A percentile compares a stretch with the other conserved stretches of the same genome.
These are phyloP conservation scores for Hypercompe scribonia DNA, from an alignment of 2,888 invertebrate species.

Conservation along the genomic window DNA sequence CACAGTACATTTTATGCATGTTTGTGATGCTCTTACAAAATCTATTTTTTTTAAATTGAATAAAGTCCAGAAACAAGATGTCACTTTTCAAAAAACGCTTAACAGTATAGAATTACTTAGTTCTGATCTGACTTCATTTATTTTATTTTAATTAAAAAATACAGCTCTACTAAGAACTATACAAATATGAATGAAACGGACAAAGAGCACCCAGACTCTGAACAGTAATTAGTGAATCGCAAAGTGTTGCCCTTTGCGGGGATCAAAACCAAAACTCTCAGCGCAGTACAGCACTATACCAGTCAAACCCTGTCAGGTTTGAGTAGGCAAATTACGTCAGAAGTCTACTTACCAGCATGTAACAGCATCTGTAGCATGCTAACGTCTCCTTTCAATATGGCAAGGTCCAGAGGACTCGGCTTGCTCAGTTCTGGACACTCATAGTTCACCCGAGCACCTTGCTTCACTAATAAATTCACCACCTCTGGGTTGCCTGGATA, in stretches of 20 bases:
- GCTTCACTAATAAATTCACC: constrained; percentile 93
- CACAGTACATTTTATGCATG: too few relatives aligned
- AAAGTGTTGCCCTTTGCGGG: too few relatives aligned
- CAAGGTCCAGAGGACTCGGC: constrained; percentile 94
- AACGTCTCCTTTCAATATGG: constrained; percentile 93
- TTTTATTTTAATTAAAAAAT: too few relatives aligned
- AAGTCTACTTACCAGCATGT: constrained; percentile 85
- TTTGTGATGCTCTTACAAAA: too few relatives aligned
- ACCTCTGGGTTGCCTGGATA: constrained; percentile 87
- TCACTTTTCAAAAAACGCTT: too few relatives aligned
- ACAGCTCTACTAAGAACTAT: too few relatives aligned
- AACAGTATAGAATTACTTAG: too few relatives aligned
- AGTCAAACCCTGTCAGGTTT: not conserved
- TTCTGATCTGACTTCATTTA: too few relatives aligned
- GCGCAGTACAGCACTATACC: not conserved
- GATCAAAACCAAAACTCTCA: not conserved
- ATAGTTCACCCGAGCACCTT: constrained; percentile 92
- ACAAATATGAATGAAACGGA: too few relatives aligned
- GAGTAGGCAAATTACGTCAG: not conserved
- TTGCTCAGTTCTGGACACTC: constrained; percentile 88
- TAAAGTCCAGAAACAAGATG: too few relatives aligned
- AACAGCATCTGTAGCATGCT: constrained; percentile 90
- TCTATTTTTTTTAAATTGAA: too few relatives aligned
- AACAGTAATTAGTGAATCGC: not conserved
- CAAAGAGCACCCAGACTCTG: not conserved